Evolutionary conservation across 2,113 vertebrate species (phyloP), one percentile per base, ranked within the genome.

Genomic region (Furnarius figulus): DNA sequence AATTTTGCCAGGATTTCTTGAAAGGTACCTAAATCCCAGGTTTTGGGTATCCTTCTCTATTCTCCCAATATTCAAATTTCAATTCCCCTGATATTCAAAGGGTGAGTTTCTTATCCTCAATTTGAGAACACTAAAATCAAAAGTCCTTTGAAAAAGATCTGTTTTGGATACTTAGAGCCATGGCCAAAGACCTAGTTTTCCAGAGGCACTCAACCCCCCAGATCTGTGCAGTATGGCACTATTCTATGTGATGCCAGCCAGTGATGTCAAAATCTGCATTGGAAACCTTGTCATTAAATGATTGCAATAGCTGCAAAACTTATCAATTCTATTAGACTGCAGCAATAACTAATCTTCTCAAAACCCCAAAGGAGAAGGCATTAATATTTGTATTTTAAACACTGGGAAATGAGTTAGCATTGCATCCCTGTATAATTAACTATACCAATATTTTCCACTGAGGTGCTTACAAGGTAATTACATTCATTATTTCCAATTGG

Each of bases 401-500:
- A 78, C 37, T 56, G 68, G 52, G 79, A 96, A 93, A 86, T 71
- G 61, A 75, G 65, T 68, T 94, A 84, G 70, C 30, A 53, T 72
- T 78, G 61, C 73, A 86, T 78, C 80, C 53, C 56, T 58, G 61
- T 49, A 56, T 94, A 87, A 96, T 96, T 91, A 92, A 73, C 85
- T 78, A 11, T 59, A 87, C 85, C 83, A 86, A 27, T 92, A 81
- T 95, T 96, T 96, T 92, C 82, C 90, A 78, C 67, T 65, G 42
- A 96, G 93, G 82, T 96, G 88, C 95, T 95, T 93, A 92, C 68
- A 67, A 65, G 75, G 87, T 96, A 95, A 95, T 96, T 94, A 84
- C 85, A 61, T 94, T 90, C 44, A 49, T 94, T 94, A 96, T 81
- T 95, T 92, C 90, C 89, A 68, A 3, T 78, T 78, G 90, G 88